Base-by-base conservation (phyloP, 2,113 vertebrate genomes). In the Agapornis roseicollis region DNA sequence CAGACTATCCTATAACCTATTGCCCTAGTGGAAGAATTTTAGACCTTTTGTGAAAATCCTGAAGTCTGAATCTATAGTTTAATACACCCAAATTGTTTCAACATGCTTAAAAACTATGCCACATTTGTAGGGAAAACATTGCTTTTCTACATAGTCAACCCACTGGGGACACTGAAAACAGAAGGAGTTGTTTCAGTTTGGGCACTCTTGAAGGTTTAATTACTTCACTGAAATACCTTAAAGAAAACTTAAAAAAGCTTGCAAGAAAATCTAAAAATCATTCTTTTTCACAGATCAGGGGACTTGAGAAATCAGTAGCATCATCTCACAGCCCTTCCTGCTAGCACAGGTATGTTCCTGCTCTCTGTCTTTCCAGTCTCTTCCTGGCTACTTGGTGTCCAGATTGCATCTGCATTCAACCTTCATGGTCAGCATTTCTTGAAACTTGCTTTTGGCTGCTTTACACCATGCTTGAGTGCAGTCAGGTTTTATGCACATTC, bases 401-500 rank as follows among this genome's bases (percentile, higher is more conserved):
- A 46, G n/a, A 50, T 44, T 22, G 20, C 5, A 42, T 17, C 25
- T 73, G 7, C 14, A 10, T 73, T 89, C 58, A 69, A 20, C 2
- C 1, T 6, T 56, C 53, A 42, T 14, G 29, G 13, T 5, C 14
- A 23, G 25, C 13, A n/a, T 55, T 72, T 90, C 39, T 74, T 42
- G 60, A 82, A 88, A 39, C 9, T 11, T 41, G 17, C 6, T 69
- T 88, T 53, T 7, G 6, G 5, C n/a, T 94, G 37, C 13, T 86
- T 93, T 89, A 47, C 55, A 69, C 10, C 42, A 24, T 63, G 5
- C 24, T 23, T 63, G 42, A 55, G 15, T 23, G 14, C 47, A 68
- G 17, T 25, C 28, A 50, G 29, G 29, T 64, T 24, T 31, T 72
- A 55, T 0, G 0, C 11, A 35, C 72, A 72, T 47, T 9, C 27